phyloP scores from a whole-genome alignment of 2,888 invertebrate genomes.

The Malthinus seriepunctatus region DNA sequence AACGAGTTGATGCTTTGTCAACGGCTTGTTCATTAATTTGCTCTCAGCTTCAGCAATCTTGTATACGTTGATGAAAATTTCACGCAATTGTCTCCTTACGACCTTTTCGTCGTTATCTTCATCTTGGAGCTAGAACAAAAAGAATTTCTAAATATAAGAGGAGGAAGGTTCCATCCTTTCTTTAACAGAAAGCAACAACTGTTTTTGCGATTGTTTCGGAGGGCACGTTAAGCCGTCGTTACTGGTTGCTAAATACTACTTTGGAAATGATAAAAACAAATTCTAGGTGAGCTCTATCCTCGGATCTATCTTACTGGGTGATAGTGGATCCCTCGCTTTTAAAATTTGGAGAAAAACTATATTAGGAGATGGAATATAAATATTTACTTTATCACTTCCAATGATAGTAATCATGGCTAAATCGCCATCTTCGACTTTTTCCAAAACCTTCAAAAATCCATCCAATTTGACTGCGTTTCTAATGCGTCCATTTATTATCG shows the following conservation, averaged over 20 bases:
- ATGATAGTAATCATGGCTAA: constrained; percentile 39
- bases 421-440: constrained; percentile 42
- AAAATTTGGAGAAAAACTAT: neutral
- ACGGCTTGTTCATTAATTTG: constrained; percentile 16
- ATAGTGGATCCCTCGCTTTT: neutral
- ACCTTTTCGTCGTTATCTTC: constrained; percentile 42
- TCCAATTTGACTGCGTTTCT: constrained; percentile 43
- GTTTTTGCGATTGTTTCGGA: no score
- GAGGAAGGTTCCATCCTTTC: no score
- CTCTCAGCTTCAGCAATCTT: constrained; percentile 40
- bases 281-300: no score
- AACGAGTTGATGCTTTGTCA: constrained; percentile 33
- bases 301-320: neutral
- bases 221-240: no score
- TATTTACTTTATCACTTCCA: constrained; percentile 38
- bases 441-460: constrained; percentile 41
- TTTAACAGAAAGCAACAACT: no score
- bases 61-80: constrained; percentile 40
- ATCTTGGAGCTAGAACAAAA: constrained; percentile 38
- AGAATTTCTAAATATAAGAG: neutral
- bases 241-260: no score
- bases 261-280: neutral
- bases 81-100: constrained; percentile 40
- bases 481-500: constrained; percentile 43
- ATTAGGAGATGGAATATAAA: no score